These are phyloP conservation scores for Morinoia aosen DNA, from an alignment of 2,888 invertebrate genomes.

Conservation along the genomic window DNA sequence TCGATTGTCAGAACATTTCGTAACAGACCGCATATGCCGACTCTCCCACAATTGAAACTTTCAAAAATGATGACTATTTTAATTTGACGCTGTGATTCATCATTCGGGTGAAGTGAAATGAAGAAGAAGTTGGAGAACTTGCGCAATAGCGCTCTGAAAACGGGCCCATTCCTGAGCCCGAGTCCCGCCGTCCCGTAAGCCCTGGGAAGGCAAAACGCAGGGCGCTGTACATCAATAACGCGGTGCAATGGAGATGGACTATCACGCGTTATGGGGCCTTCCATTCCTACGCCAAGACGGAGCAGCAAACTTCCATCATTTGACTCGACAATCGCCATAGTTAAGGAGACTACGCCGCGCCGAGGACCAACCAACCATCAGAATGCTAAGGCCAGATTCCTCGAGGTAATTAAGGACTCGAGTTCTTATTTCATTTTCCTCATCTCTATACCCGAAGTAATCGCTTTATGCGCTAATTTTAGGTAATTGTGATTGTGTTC, in stretches of 20 bases:
- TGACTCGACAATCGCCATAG: slow-evolving; percentile 34
- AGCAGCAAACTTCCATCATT: slow-evolving; percentile 37
- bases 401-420: not conserved
- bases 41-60: not conserved
- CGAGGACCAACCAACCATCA: not conserved
- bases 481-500: no score
- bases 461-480: no score
- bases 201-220: not conserved
- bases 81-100: not conserved
- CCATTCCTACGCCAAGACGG: not conserved
- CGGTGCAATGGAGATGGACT: not conserved
- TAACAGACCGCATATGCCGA: not conserved
- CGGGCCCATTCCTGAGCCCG: not conserved
- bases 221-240: not conserved
- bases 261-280: not conserved
- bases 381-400: not conserved
- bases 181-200: not conserved
- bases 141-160: not conserved
- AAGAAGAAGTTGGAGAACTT: not conserved
- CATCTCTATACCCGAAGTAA: no score
- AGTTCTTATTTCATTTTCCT: not conserved
- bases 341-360: not conserved
- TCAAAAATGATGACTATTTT: not conserved
- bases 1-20: not conserved
- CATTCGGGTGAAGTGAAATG: not conserved